These are phyloP conservation scores for Plutella xylostella DNA, from an alignment of 2,888 invertebrate genomes.

Conservation along the genomic window DNA sequence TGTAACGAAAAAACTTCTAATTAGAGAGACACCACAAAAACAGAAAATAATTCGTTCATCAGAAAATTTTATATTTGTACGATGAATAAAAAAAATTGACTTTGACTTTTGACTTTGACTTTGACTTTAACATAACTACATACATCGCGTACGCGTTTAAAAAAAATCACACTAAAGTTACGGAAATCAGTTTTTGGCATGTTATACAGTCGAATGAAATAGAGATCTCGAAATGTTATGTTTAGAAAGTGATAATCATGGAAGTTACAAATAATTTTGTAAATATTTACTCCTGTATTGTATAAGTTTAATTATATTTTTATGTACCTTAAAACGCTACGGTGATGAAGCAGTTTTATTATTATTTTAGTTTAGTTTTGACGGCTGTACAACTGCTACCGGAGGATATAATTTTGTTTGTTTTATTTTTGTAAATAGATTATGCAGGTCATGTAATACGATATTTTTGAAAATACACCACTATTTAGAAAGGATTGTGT, in stretches of 20 bases:
- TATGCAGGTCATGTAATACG: slow-evolving; percentile 66
- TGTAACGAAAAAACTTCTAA: too few relatives aligned
- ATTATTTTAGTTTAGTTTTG: neutral
- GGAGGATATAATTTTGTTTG: slow-evolving; percentile 39
- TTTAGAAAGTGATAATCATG: too few relatives aligned
- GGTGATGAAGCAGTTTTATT: neutral
- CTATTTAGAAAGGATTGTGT: slow-evolving; percentile 54
- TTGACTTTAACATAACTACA: too few relatives aligned
- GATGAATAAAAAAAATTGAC: too few relatives aligned
- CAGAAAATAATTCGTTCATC: too few relatives aligned
- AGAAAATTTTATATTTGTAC: too few relatives aligned
- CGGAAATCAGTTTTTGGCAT: neutral
- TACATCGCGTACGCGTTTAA: neutral
- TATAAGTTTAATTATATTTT: slow-evolving; percentile 2
- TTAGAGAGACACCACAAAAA: too few relatives aligned
- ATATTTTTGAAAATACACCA: slow-evolving; percentile 70
- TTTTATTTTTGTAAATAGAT: slow-evolving; percentile 63
- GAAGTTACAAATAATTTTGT: slow-evolving; percentile 4
- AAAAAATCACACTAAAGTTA: neutral
- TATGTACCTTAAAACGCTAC: neutral
- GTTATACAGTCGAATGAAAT: neutral
- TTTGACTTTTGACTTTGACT: too few relatives aligned
- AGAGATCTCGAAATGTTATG: too few relatives aligned
- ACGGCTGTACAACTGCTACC: too few relatives aligned
- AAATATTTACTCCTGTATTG: neutral